A percentile compares a stretch with the other conserved stretches of the same genome.
These are phyloP conservation scores for Patella pellucida DNA, from an alignment of 2,888 invertebrate genomes.

Conservation along the genomic window DNA sequence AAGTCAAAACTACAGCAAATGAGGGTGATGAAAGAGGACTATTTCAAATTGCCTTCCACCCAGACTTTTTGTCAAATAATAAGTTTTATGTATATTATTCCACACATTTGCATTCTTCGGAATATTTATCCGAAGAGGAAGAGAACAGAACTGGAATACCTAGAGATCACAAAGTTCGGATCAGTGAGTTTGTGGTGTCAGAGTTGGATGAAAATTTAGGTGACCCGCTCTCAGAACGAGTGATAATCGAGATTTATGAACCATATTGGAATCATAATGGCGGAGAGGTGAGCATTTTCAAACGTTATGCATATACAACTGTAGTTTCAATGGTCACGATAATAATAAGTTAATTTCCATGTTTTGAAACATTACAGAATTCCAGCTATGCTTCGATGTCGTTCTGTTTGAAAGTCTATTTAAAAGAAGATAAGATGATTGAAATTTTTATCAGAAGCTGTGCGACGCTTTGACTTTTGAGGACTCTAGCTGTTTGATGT, in stretches of 20 bases:
- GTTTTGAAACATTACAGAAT: neutral
- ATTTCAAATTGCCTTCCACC: constrained; percentile 63
- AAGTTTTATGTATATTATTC: constrained; percentile 64
- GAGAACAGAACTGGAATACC: constrained; percentile 6
- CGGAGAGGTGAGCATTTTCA: constrained; percentile 58
- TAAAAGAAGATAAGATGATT: no score
- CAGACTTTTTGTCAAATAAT: constrained; percentile 55
- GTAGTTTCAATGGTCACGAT: no score
- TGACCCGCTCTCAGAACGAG: constrained; percentile 43
- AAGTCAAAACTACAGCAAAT: constrained; percentile 39
- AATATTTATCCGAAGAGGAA: constrained; percentile 8
- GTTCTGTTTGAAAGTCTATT: neutral
- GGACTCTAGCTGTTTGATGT: no score
- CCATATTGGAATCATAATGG: constrained; percentile 68
- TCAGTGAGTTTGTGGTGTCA: constrained; percentile 51
- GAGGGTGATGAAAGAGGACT: constrained; percentile 61
- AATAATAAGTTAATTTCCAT: neutral
- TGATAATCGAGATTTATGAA: constrained; percentile 57
- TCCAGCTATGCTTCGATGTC: neutral
- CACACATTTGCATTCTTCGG: constrained; percentile 18
- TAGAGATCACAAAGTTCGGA: constrained; percentile 39
- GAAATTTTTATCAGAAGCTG: no score
- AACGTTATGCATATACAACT: neutral
- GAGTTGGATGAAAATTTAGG: constrained; percentile 46
- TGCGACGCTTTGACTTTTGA: no score